Base-by-base conservation (phyloP, 2,797 vertebrate genomes). In the Pseudotriccus pelzelni region DNA sequence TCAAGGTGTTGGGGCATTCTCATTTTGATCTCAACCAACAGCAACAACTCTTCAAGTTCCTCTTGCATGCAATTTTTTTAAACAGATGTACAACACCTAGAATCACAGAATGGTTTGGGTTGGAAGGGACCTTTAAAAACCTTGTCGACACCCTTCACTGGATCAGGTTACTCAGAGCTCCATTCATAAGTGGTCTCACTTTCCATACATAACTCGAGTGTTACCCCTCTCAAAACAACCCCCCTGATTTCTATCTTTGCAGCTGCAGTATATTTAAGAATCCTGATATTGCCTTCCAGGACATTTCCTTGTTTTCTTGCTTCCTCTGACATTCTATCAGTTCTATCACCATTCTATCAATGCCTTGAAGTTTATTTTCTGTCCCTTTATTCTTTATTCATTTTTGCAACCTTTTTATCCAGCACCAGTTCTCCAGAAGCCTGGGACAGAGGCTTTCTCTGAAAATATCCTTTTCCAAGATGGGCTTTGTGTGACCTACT, bases 31-130 rank as follows among this genome's bases (percentile, higher is more conserved):
- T 62, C 44, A 59, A 6, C 12, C 53, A 81, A 46, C 19, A 62
- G 64, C 22, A 79, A 25, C 8, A 82, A 37, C 62, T 50, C 25
- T 23, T 30, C 1, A 5, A 22, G 32, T 7, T 81, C 56, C 25
- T 79, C 37, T 68, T n/a, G 10, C 11, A 23, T 5, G 3, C 12
- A 23, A 2, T 21, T 39, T 53, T 77, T 47, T 43, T 4, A 6
- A 0, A 44, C 4, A 24, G 2, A 50, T 9, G 24, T 27, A 3
- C 14, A 89, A 18, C 2, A 36, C 6, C 36, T 22, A 10, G n/a
- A 67, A 73, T 24, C 11, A 66, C 37, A 52, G 44, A 80, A 34
- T 43, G 32, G 15, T 39, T 66, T 66, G 24, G 28, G 14, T 16
- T 67, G 53, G 55, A 56, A 52, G 50, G 50, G 50, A 30, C 16